Conservation (phyloP, 2,113 vertebrate species). For the Polypterus senegalus region DNA sequence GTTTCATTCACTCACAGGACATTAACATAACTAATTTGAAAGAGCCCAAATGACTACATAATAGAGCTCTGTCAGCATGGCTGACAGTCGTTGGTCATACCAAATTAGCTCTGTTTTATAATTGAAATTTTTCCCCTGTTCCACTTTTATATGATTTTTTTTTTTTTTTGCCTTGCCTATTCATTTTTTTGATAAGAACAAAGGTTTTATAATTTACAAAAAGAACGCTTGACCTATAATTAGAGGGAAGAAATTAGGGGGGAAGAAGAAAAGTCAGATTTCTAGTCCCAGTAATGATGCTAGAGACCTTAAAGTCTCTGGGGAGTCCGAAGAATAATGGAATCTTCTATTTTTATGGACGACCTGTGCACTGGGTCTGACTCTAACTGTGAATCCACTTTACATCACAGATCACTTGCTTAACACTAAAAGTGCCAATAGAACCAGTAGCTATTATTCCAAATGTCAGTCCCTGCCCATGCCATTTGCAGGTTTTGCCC, state of each 20-base stretch:
- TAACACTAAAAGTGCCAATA: slow-evolving; percentile 70
- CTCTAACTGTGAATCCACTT: slow-evolving; percentile 70
- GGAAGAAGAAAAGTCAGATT: slow-evolving; percentile 80
- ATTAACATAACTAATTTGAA: slow-evolving; percentile 99
- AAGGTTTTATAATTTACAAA: slow-evolving; percentile 98
- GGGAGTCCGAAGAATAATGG: slow-evolving; percentile 96
- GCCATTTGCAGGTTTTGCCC: slow-evolving; percentile 46
- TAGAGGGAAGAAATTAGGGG: slow-evolving; percentile 78
- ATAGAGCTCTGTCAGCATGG: slow-evolving; percentile 96
- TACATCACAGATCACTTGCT: slow-evolving; percentile 75
- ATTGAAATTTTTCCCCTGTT: slow-evolving; percentile 72
- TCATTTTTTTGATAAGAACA: slow-evolving; percentile 84
- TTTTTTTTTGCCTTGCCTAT: slow-evolving; percentile 49
- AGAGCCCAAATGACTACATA: slow-evolving; percentile 99
- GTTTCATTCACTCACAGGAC: slow-evolving; percentile 99
- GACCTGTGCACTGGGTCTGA: slow-evolving; percentile 77
- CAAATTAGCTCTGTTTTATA: slow-evolving; percentile 99
- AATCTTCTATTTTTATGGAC: slow-evolving; percentile 96
- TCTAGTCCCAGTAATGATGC: slow-evolving; percentile 97
- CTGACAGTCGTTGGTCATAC: slow-evolving; percentile 98
- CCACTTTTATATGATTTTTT: slow-evolving; percentile 56
- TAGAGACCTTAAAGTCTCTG: slow-evolving; percentile 84
- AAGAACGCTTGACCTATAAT: slow-evolving; percentile 99
- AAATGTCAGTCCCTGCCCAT: slow-evolving; percentile 61
- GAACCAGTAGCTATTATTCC: slow-evolving; percentile 75